Percentiles rank a stretch among this genome's conserved stretches.
phyloP scores from a whole-genome alignment of 1,140 invertebrate species.

The Ostrea denselamellosa region DNA sequence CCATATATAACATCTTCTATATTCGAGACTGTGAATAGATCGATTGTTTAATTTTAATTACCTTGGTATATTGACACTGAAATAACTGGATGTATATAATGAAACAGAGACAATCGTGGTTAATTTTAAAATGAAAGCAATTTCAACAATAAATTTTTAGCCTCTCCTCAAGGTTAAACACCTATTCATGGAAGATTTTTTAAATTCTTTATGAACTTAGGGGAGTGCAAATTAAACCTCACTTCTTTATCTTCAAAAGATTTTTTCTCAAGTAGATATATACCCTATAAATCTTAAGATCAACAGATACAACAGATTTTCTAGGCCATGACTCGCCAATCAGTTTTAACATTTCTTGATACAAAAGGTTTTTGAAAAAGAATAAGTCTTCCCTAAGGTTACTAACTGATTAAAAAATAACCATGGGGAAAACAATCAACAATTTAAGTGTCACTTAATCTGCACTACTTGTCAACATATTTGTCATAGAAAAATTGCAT shows the following conservation, averaged over 20 bases:
- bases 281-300: background rate
- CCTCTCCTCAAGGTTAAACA: background rate
- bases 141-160: too few relatives aligned
- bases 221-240: background rate
- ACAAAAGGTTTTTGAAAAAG: background rate
- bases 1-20: too few relatives aligned
- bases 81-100: too few relatives aligned
- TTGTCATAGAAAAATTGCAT: background rate
- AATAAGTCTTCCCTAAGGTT: background rate
- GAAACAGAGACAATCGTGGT: too few relatives aligned
- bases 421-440: background rate
- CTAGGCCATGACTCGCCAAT: background rate
- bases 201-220: background rate
- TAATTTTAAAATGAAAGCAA: too few relatives aligned
- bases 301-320: background rate
- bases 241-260: background rate
- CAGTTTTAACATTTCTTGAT: background rate
- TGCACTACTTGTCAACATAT: background rate
- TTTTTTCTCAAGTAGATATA: background rate
- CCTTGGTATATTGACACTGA: too few relatives aligned
- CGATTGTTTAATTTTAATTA: too few relatives aligned
- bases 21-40: too few relatives aligned
- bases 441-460: slow-evolving; percentile 24
- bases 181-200: background rate
- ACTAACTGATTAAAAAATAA: background rate